phyloP scores from a whole-genome alignment of 1,140 invertebrate genomes.

The Neodiprion lecontei region DNA sequence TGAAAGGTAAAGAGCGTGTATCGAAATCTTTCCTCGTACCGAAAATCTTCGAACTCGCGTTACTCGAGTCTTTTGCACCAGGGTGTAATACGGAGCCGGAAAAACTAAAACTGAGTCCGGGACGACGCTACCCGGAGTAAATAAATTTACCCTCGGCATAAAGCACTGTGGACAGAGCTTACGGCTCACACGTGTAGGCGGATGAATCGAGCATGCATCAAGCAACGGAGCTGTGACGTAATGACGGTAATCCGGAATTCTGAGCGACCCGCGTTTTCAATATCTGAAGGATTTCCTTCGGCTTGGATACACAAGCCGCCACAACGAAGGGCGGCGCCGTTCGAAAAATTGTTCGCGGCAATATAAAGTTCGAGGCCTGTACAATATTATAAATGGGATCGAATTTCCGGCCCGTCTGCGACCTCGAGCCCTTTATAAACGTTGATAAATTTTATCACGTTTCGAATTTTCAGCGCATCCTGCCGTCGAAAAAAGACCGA shows the following conservation, averaged over 20 bases:
- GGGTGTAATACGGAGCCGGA: too few relatives aligned
- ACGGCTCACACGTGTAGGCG: background rate
- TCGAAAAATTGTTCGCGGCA: background rate
- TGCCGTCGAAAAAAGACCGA: too few relatives aligned
- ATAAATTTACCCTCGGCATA: background rate
- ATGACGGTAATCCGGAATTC: background rate
- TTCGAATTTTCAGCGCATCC: background rate
- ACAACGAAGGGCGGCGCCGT: background rate
- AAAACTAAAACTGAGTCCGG: too few relatives aligned
- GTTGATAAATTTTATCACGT: background rate
- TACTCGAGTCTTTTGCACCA: too few relatives aligned
- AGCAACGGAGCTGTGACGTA: background rate
- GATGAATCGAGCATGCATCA: slow-evolving; percentile 2
- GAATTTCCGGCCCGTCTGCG: too few relatives aligned
- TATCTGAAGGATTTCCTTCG: background rate
- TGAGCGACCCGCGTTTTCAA: background rate
- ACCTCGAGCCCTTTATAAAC: too few relatives aligned
- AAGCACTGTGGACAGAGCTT: background rate
- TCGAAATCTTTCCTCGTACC: too few relatives aligned
- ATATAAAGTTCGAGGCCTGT: too few relatives aligned
- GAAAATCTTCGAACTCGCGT: too few relatives aligned
- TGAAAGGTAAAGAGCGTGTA: too few relatives aligned
- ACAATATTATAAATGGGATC: too few relatives aligned
- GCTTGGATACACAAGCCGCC: background rate
- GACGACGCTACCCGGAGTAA: too few relatives aligned